A percentile compares a stretch with the other conserved stretches of the same genome.
Conservation (phyloP, 2,797 vertebrate genomes). For the Sebastes baramenuke region DNA sequence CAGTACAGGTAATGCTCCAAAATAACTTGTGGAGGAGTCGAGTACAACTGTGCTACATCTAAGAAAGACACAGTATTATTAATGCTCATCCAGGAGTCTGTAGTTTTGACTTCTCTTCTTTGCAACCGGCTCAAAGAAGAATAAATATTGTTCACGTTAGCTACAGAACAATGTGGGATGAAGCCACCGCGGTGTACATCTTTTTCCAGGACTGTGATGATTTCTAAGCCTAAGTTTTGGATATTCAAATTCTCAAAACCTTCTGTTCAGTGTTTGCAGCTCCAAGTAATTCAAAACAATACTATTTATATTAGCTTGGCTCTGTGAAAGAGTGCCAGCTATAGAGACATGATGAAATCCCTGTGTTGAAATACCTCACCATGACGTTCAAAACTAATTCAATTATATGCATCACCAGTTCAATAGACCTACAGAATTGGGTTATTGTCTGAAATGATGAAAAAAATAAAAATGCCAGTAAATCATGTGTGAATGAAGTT, state of each 20-base stretch:
- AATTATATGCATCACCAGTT: conserved; percentile 79
- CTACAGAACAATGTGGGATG: neutral
- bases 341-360: conserved; percentile 65
- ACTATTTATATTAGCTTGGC: conserved; percentile 54
- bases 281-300: conserved; percentile 59
- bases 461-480: conserved; percentile 63
- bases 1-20: conserved; percentile 1
- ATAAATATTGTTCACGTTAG: neutral
- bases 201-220: conserved; percentile 7
- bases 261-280: conserved; percentile 42
- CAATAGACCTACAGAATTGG: conserved; percentile 74
- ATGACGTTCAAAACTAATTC: conserved; percentile 75
- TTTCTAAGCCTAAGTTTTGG: conserved; percentile 24
- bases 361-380: conserved; percentile 69
- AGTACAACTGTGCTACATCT: conserved; percentile 3
- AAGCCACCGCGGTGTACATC: neutral
- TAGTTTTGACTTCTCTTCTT: conserved; percentile 1
- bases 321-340: conserved; percentile 51
- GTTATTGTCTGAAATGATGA: conserved; percentile 73
- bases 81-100: conserved; percentile 2
- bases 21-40: conserved; percentile 9
- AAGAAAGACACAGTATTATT: conserved; percentile 12
- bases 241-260: conserved; percentile 28
- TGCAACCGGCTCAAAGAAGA: neutral
- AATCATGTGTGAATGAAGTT: conserved; percentile 70